Evolutionary conservation across 2,888 invertebrate genomes (phyloP).

Genomic region (Prosapia bicincta): DNA sequence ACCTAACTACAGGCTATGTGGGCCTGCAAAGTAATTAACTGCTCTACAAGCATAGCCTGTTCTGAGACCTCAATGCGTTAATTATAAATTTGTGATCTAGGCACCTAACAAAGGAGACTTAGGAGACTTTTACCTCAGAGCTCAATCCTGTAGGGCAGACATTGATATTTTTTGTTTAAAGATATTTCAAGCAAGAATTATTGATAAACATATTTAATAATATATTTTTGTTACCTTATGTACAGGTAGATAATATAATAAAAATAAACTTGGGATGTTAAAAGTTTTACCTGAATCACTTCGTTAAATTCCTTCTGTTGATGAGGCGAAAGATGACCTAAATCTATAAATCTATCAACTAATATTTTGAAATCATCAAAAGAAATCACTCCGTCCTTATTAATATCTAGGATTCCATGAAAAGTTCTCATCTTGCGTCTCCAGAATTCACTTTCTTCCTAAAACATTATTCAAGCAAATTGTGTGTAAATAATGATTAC

Average conservation of each 20-base stretch:
- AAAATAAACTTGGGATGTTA: not conserved
- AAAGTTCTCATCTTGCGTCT: conserved; percentile 81
- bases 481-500: not conserved
- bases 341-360: conserved; percentile 67
- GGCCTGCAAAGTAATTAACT: no score
- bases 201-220: no score
- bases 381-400: conserved; percentile 81
- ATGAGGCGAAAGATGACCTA: conserved; percentile 66
- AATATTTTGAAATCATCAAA: conserved; percentile 76
- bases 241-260: conserved; percentile 1
- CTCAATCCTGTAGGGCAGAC: no score
- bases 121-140: no score
- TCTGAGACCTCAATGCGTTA: no score
- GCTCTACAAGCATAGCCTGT: no score
- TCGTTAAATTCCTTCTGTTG: conserved; percentile 66
- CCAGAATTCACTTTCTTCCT: conserved; percentile 68
- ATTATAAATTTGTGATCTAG: no score
- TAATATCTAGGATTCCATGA: conserved; percentile 77
- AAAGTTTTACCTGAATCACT: conserved; percentile 65
- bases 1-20: no score
- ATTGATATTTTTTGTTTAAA: no score
- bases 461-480: conserved; percentile 31
- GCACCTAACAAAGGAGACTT: no score
- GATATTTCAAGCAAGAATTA: no score
- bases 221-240: no score